Evolutionary conservation across 2,113 vertebrate genomes (phyloP).

Genomic region (Tamias sibiricus): DNA sequence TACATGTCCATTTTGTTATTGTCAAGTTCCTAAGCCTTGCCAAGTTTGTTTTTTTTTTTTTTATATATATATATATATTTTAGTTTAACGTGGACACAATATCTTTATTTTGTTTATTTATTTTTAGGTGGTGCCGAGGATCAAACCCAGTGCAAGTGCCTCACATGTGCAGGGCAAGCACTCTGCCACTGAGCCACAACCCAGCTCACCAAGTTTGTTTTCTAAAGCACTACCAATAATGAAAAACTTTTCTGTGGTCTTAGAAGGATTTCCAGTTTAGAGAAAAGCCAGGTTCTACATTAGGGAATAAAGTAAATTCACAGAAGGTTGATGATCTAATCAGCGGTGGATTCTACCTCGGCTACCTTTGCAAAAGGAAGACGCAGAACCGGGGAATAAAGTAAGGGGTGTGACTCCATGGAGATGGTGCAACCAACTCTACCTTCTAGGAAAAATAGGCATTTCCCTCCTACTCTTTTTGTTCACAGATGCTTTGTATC

Average conservation of each 20-base stretch:
- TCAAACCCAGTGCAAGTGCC: no score
- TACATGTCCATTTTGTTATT: slow-evolving; percentile 65
- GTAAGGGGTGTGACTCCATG: not conserved
- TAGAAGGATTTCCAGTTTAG: slow-evolving; percentile 39
- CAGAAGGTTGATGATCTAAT: not conserved
- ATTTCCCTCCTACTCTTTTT: not conserved
- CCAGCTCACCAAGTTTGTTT: slow-evolving; percentile 57
- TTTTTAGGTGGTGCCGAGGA: no score
- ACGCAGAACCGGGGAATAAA: not conserved
- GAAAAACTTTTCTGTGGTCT: slow-evolving; percentile 54
- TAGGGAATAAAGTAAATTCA: slow-evolving; percentile 22
- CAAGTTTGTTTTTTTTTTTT: slow-evolving; percentile 60
- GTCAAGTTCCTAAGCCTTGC: slow-evolving; percentile 59
- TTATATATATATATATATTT: no score
- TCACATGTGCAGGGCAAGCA: no score
- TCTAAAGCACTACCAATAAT: slow-evolving; percentile 65
- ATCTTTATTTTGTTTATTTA: no score
- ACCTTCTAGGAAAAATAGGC: not conserved
- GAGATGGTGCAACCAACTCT: not conserved
- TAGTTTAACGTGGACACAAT: no score
- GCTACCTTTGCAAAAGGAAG: not conserved
- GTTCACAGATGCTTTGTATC: not conserved
- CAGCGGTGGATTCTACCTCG: not conserved
- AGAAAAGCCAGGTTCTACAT: slow-evolving; percentile 21
- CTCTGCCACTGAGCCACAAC: no score